Percentiles rank a stretch among this genome's conserved stretches.
Evolutionary conservation across 2,113 vertebrate species (phyloP).

Genomic region (Peromyscus californicus): DNA sequence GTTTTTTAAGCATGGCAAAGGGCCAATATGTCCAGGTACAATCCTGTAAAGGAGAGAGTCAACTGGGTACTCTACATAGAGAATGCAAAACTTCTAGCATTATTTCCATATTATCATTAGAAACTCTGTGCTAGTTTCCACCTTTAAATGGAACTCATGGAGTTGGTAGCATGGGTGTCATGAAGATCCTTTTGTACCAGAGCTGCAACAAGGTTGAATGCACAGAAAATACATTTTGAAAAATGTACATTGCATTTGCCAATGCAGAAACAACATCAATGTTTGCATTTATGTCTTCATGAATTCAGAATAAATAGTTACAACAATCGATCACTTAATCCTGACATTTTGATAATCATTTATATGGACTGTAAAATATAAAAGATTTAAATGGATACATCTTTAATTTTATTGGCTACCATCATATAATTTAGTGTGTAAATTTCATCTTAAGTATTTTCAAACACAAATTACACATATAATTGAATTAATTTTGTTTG

Average conservation of each 20-base stretch:
- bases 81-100: not conserved
- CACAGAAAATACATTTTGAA: not conserved
- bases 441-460: not conserved
- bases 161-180: not conserved
- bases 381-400: not conserved
- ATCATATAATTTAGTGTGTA: not conserved
- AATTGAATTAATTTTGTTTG: not conserved
- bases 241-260: not conserved
- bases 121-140: constrained; percentile 6
- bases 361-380: not conserved
- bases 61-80: not conserved
- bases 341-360: not conserved
- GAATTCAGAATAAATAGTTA: not conserved
- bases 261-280: not conserved
- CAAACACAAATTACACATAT: not conserved
- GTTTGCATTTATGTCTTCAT: not conserved
- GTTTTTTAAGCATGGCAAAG: not conserved
- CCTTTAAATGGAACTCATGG: not conserved
- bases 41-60: not conserved
- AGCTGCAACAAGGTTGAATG: not conserved
- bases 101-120: not conserved
- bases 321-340: not conserved
- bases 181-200: not conserved
- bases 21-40: not conserved
- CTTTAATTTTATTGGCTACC: not conserved